These are phyloP conservation scores for Microplitis mediator DNA, from an alignment of 1,140 invertebrate species.

Conservation along the genomic window DNA sequence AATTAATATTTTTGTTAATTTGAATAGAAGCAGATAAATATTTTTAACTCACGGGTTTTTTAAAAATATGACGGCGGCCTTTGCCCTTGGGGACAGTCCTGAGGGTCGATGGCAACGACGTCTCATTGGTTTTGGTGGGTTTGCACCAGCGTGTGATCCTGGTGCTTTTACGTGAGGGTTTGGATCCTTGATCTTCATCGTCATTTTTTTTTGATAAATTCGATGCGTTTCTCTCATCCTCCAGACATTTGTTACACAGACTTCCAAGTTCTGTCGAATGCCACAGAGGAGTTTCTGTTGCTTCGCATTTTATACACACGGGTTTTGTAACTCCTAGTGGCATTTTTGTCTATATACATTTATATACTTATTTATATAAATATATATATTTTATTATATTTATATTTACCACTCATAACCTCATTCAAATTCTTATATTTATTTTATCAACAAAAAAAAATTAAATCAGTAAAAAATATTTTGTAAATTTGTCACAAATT, in stretches of 20 bases:
- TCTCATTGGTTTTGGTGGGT: constrained; percentile 53
- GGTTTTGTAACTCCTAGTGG: constrained; percentile 67
- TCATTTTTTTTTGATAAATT: constrained; percentile 44
- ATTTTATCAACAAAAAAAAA: too few relatives aligned
- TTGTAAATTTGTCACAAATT: too few relatives aligned
- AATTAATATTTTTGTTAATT: not conserved
- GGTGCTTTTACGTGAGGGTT: constrained; percentile 64
- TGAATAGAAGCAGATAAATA: not conserved
- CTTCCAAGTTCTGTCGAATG: constrained; percentile 68
- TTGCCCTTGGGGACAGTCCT: constrained; percentile 70
- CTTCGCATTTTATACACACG: constrained; percentile 68
- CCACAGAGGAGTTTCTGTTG: constrained; percentile 67
- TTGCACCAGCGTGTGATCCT: constrained; percentile 66
- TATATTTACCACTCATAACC: too few relatives aligned
- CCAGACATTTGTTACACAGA: constrained; percentile 67
- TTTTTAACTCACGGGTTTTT: constrained; percentile 67
- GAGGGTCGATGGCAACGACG: constrained; percentile 20
- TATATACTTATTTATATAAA: not conserved
- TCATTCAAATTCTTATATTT: too few relatives aligned
- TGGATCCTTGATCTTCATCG: constrained; percentile 53
- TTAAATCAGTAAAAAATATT: too few relatives aligned
- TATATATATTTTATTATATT: too few relatives aligned
- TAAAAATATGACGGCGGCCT: constrained; percentile 79
- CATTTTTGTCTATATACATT: constrained; percentile 54
- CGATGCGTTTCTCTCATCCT: constrained; percentile 52